These are phyloP conservation scores for Camponotus fellah DNA, from an alignment of 2,888 invertebrate genomes.

Conservation along the genomic window DNA sequence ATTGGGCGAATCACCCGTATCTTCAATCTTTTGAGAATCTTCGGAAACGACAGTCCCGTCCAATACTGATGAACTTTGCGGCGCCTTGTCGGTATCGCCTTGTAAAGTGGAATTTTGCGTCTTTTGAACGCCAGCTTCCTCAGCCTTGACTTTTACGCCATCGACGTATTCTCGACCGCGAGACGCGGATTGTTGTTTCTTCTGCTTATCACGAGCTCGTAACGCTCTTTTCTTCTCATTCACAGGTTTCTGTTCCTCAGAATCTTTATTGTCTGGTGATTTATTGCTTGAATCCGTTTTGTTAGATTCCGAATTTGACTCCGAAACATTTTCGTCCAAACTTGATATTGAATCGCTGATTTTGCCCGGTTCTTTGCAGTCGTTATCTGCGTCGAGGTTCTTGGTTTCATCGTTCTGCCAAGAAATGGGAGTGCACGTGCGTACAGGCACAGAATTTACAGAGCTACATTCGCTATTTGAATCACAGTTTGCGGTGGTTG, in stretches of 20 bases:
- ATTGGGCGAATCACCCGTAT: slow-evolving; percentile 84
- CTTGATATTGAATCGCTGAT: background rate
- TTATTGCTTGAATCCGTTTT: slow-evolving; percentile 54
- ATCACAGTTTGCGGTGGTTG: slow-evolving; percentile 24
- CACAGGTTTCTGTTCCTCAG: slow-evolving; percentile 70
- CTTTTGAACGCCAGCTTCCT: slow-evolving; percentile 54
- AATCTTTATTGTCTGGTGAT: background rate
- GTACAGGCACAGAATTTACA: slow-evolving; percentile 22
- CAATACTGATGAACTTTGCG: slow-evolving; percentile 33
- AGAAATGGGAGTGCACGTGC: slow-evolving; percentile 11
- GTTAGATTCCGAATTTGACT: slow-evolving; percentile 40
- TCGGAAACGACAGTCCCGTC: slow-evolving; percentile 61
- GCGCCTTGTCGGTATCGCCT: slow-evolving; percentile 33
- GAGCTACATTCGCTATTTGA: slow-evolving; percentile 49
- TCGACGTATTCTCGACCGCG: slow-evolving; percentile 63
- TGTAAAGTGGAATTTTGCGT: slow-evolving; percentile 2
- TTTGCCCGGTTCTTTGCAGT: slow-evolving; percentile 5
- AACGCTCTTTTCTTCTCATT: slow-evolving; percentile 79
- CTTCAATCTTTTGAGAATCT: slow-evolving; percentile 75
- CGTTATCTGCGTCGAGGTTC: slow-evolving; percentile 28
- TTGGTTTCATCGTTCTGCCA: background rate
- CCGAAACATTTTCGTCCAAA: background rate
- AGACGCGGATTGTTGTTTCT: slow-evolving; percentile 63
- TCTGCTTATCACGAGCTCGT: slow-evolving; percentile 78
- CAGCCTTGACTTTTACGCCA: slow-evolving; percentile 61